Base-by-base conservation (phyloP, 2,113 vertebrate genomes). In the Eulacestoma nigropectus region DNA sequence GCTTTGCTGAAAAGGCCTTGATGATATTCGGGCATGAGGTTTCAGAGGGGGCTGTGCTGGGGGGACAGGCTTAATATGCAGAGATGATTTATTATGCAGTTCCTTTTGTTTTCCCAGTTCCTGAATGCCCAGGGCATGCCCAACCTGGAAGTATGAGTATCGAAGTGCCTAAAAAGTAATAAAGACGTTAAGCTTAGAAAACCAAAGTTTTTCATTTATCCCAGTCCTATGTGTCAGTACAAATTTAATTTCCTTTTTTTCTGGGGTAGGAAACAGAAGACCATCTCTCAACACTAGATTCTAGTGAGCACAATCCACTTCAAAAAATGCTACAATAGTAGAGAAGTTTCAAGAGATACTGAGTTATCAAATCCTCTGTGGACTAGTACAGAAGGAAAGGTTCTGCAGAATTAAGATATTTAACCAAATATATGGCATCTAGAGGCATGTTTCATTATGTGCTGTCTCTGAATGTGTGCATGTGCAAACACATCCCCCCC, bases 81-180 rank as follows among this genome's bases (percentile, higher is more conserved):
- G 87, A 88, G 98, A 97, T 1, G 95, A 89, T 57, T 98, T 98
- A 87, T 97, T 97, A 29, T 96, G 97, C 35, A 97, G 83, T 6
- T 97, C 98, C 23, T 97, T 98, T 81, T 98, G 97, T 82, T 98
- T 98, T 44, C 94, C 98, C 84, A 98, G 97, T 49, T 99, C 98
- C 89, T 98, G 98, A 96, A 99, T 90, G 30, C 98, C 98, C 95
- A 99, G 90, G 42, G 98, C 97, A 83, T 99, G 98, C 52, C 99
- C 99, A 90, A 99, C 98, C 11, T 98, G 98, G 97, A 99, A 99
- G 94, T 99, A 99, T 1, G 98, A 97, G 88, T 99, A 99, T 52
- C 99, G 98, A 94, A 99, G 98, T 21, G 99, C 98, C 99, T 99
- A 94, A 70, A 97, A 97, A 13, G 87, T 47, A 98, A 90, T 17